Conservation (phyloP, 2,113 vertebrate genomes). For the Dinomys branickii region DNA sequence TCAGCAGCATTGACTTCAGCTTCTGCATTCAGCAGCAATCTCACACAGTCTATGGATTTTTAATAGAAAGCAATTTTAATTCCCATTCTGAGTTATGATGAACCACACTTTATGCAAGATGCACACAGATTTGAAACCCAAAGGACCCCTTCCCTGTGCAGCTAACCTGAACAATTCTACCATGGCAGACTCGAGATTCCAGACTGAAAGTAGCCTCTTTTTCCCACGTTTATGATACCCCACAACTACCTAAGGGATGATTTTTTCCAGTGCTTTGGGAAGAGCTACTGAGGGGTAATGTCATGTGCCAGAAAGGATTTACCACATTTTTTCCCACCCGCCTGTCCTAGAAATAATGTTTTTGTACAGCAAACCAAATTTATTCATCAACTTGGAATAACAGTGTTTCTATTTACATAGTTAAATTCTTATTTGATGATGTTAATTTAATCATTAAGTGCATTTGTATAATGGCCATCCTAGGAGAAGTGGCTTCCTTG, state of each 20-base stretch:
- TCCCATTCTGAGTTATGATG: neutral
- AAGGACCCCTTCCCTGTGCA: neutral
- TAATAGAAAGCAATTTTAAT: conserved; percentile 63
- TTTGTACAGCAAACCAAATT: conserved; percentile 19
- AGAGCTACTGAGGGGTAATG: neutral
- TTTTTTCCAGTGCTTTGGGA: neutral
- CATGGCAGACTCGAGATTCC: neutral
- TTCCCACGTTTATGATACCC: neutral
- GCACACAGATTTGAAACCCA: neutral
- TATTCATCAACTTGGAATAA: conserved; percentile 15
- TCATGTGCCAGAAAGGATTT: neutral
- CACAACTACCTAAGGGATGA: neutral
- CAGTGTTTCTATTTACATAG: neutral
- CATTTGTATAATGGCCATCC: neutral
- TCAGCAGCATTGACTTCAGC: conserved; percentile 91
- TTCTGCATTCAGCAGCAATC: conserved; percentile 95
- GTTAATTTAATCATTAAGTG: conserved; percentile 24
- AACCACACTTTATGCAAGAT: conserved; percentile 2
- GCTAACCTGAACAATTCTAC: neutral
- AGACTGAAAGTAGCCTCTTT: neutral
- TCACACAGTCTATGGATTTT: conserved; percentile 92
- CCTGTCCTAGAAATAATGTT: conserved; percentile 27
- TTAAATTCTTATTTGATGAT: conserved; percentile 9
- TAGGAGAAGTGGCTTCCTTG: neutral
- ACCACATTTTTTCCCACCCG: conserved; percentile 5